These are phyloP conservation scores for Threskiornis aethiopicus DNA, from an alignment of 2,797 vertebrate species.

Conservation along the genomic window DNA sequence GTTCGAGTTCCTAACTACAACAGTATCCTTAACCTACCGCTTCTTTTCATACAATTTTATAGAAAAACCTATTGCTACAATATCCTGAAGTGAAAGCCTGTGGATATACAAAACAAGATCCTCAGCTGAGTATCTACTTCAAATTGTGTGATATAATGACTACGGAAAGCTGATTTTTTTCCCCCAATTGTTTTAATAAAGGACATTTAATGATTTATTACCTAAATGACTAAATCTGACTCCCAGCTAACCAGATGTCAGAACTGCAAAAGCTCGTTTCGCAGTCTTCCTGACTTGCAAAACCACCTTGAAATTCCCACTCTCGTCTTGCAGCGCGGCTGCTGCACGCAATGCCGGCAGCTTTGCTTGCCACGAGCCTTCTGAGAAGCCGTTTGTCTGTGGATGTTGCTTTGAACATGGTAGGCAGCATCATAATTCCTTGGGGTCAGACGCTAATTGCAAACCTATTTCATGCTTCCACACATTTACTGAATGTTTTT, in stretches of 20 bases:
- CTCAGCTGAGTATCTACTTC: background rate
- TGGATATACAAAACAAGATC: background rate
- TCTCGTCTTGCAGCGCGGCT: background rate
- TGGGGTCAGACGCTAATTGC: rapidly evolving
- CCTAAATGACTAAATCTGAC: background rate
- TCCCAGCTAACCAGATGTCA: background rate
- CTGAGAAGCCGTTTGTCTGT: rapidly evolving
- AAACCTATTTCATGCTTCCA: background rate
- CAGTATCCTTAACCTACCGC: background rate
- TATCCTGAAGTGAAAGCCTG: background rate
- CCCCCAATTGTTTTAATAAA: background rate
- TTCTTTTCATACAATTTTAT: background rate
- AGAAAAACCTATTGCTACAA: background rate
- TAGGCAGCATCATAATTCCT: rapidly evolving
- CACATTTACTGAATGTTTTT: background rate
- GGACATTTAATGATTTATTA: background rate
- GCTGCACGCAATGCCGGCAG: too few species aligned
- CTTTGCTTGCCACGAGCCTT: background rate
- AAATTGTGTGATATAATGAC: background rate
- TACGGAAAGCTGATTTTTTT: background rate
- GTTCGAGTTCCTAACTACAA: background rate
- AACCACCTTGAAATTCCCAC: background rate
- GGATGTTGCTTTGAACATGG: background rate
- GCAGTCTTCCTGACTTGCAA: background rate
- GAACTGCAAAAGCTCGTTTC: background rate